Base-by-base conservation (phyloP, 2,797 vertebrate genomes). In the Tolypeutes matacus region DNA sequence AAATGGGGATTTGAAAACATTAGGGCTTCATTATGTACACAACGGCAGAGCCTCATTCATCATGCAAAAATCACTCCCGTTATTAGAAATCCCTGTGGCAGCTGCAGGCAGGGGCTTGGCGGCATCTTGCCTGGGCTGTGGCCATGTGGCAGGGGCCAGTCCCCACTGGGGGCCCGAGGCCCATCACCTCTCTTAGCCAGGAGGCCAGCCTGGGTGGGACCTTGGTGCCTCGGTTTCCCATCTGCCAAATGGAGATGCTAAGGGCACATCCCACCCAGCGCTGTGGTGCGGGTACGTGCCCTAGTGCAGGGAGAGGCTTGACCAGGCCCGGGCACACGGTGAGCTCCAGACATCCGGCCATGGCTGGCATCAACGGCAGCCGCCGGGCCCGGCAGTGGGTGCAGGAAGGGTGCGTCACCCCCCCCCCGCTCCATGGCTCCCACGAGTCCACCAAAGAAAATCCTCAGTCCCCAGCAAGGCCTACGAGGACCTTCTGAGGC, bases 1-100 rank as follows among this genome's bases (percentile, higher is more conserved):
- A 96, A 96, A 95, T 81, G 93, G 95, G 86, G 95, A 98, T 97
- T 96, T 98, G 97, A 94, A 98, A 98, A 98, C 97, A 98, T 97
- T 95, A 97, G 95, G 96, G 93, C 94, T 97, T 97, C 98, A 95
- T 98, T 97, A 96, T 92, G 93, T 92, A 94, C 97, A 93, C 91
- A 92, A 78, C 70, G 83, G 95, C 73, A 1, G 94, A n/a, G n/a
- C 84, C 85, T 96, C 96, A 90, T 98, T 96, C 97, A 98, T 97
- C 87, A 96, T 75, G 93, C 82, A 94, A 75, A 97, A 96, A 93
- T 95, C 76, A 95, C 97, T 97, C 88, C 89, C 6, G 86, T 96
- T 96, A 97, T 97, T 96, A 96, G 92, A 96, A 92, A 69, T 64
- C 78, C 42, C 89, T 0, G 1, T 8, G 42, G 96, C 96, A 81